Base-by-base conservation (phyloP, 1,140 invertebrate species). In the Sminthurinus signatus region DNA sequence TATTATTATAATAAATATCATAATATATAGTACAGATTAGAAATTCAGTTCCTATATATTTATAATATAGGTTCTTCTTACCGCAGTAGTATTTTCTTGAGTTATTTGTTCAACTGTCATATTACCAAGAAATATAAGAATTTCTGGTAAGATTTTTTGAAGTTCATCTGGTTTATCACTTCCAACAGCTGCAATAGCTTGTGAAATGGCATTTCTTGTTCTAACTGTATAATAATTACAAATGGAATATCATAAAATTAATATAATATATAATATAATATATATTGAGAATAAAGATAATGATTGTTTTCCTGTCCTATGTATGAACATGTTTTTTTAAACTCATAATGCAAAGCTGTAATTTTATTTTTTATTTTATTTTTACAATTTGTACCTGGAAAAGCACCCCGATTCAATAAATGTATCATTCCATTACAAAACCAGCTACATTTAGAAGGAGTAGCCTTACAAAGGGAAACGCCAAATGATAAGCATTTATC, bases 151-250 rank as follows among this genome's bases (percentile, higher is more conserved):
- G 67, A 81, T 78, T 17, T 78, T 78, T 19, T 82, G 74, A 48
- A 85, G 72, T 43, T 80, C 81, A 68, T 82, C 81, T 43, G 82
- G 80, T 69, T 82, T 82, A 36, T 83, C 75, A 69, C 82, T 82
- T 36, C 86, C 88, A 50, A 91, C 84, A 12, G 88, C 88, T 1
- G 86, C 86, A 21, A 91, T 75, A 51, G 86, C 83, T 76, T 89
- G 85, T 73, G 83, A 85, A 14, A 86, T 72, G 10, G 80, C 74
- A 2, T 75, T 68, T 31, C 72, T 70, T 39, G 70, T 74, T 8
- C 56, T 36, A 48, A 69, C 76, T 78, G 67, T 19, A 70, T n/a
- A n/a, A n/a, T n/a, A n/a, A n/a, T n/a, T n/a, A n/a, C n/a, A n/a
- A n/a, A n/a, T n/a, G n/a, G n/a, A n/a, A n/a, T n/a, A n/a, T n/a